Evolutionary conservation across 2,113 vertebrate genomes (phyloP).

Genomic region (Ochotona princeps): DNA sequence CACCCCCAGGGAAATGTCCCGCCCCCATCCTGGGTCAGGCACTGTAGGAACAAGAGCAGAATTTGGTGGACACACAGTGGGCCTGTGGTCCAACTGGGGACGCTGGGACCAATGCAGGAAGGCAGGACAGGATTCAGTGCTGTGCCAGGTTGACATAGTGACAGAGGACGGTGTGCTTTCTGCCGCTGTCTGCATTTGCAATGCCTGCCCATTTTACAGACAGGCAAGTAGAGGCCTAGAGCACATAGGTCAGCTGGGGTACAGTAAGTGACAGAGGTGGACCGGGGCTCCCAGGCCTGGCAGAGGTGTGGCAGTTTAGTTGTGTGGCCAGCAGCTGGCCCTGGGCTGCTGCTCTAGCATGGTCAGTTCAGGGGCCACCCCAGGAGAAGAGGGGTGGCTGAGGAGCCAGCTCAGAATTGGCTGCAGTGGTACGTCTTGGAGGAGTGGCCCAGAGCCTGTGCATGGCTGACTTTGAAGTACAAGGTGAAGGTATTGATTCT

Average conservation of each 20-base stretch:
- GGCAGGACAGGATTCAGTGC: not conserved
- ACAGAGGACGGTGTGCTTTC: rapidly evolving
- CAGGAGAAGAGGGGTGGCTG: not conserved
- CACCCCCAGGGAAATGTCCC: not conserved
- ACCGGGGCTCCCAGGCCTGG: not conserved
- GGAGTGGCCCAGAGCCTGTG: constrained; percentile 44
- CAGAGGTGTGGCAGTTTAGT: not conserved
- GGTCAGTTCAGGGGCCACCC: rapidly evolving
- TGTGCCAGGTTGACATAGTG: not conserved
- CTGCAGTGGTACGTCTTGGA: not conserved
- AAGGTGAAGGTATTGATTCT: constrained; percentile 91
- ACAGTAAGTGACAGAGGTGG: not conserved
- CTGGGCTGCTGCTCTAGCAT: not conserved
- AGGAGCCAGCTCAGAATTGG: not conserved
- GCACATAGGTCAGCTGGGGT: not conserved
- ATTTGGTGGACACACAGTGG: not conserved
- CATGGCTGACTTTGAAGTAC: constrained; percentile 82
- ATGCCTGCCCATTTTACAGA: not conserved
- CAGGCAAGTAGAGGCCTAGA: not conserved
- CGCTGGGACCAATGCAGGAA: too few species aligned
- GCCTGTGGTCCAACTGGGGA: not conserved
- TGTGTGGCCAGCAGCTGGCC: not conserved
- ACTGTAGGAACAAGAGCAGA: not conserved
- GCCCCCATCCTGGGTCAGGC: not conserved
- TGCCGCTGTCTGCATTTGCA: not conserved